Conservation (phyloP, 2,113 vertebrate genomes). For the Plectropomus leopardus region DNA sequence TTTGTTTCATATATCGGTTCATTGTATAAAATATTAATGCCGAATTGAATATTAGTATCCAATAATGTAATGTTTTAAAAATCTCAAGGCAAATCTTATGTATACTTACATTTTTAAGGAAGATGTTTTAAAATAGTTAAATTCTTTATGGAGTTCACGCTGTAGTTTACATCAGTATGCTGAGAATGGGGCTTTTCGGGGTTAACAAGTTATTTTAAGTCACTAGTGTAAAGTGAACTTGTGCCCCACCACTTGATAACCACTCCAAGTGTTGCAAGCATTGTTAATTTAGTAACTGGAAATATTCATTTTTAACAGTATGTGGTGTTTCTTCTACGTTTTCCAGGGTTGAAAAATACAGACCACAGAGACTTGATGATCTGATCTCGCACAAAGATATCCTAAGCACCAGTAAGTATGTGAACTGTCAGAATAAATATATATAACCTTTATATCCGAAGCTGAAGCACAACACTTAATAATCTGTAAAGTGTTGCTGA, state of each 20-base stretch:
- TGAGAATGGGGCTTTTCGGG: too few species aligned
- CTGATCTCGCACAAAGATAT: slow-evolving; percentile 96
- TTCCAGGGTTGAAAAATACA: slow-evolving; percentile 96
- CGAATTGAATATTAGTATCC: background rate
- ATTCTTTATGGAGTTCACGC: background rate
- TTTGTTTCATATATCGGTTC: too few species aligned
- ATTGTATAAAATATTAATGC: background rate
- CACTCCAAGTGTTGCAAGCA: background rate
- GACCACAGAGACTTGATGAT: slow-evolving; percentile 92
- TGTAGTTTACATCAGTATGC: background rate
- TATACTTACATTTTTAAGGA: fast-evolving
- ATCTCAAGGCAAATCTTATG: fast-evolving
- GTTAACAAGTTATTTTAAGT: background rate
- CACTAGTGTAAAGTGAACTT: background rate
- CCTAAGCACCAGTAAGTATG: slow-evolving; percentile 90
- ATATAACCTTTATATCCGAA: background rate
- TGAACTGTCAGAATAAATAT: background rate
- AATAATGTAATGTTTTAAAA: background rate
- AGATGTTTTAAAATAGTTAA: background rate
- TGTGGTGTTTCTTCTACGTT: background rate
- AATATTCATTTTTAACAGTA: background rate
- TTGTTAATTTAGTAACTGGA: background rate
- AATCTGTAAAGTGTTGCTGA: background rate
- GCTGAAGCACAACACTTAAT: background rate
- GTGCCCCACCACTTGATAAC: background rate